These are phyloP conservation scores for Atta texana DNA, from an alignment of 1,140 invertebrate genomes.

Conservation along the genomic window DNA sequence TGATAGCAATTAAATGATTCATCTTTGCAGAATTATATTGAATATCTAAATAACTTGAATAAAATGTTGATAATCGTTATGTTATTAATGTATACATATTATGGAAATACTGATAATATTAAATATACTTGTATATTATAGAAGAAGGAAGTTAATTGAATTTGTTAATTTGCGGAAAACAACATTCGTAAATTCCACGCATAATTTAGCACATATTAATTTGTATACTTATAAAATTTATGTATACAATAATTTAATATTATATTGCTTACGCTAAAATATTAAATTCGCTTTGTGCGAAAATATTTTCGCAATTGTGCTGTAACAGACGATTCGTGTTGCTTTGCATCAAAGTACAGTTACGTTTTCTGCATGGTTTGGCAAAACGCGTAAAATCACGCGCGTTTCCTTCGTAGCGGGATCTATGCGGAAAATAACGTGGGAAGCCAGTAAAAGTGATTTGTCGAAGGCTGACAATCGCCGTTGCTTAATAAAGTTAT, in stretches of 20 bases:
- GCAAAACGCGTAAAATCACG: conserved; percentile 35
- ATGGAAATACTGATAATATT: conserved; percentile 8
- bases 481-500: conserved; percentile 28
- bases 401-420: conserved; percentile 20
- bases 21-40: not conserved
- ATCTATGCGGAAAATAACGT: conserved; percentile 40
- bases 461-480: conserved; percentile 35
- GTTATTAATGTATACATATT: not conserved
- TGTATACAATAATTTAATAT: not conserved
- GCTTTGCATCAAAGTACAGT: conserved; percentile 34
- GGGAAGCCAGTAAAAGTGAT: conserved; percentile 51
- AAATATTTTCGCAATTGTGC: conserved; percentile 14
- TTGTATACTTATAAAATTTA: not conserved
- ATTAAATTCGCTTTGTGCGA: not conserved
- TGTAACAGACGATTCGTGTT: conserved; percentile 4
- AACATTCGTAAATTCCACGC: not conserved
- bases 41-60: not conserved
- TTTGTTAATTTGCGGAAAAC: not conserved
- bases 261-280: not conserved
- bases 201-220: not conserved
- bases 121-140: not conserved
- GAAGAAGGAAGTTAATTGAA: not conserved
- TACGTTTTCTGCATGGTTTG: conserved; percentile 44
- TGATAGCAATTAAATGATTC: not conserved
- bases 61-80: not conserved